Evolutionary conservation across 2,888 invertebrate species (phyloP).

Genomic region (Caprella mutica): DNA sequence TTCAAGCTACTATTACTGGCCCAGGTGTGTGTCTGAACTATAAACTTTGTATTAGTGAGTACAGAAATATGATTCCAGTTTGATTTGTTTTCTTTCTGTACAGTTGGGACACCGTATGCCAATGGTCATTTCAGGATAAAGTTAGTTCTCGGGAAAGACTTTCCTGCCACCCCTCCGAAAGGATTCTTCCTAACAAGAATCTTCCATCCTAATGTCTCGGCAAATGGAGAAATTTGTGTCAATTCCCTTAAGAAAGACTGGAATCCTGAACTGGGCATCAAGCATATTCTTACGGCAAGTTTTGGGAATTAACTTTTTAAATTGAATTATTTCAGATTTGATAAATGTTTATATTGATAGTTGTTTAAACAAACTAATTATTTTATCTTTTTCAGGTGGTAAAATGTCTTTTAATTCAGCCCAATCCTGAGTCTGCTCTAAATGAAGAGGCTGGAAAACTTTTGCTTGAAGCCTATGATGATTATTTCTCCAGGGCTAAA

Average conservation of each 20-base stretch:
- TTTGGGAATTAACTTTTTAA: neutral
- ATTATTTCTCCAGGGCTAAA: conserved; percentile 75
- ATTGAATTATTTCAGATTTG: neutral
- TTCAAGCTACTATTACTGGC: conserved; percentile 82
- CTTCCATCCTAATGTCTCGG: conserved; percentile 92
- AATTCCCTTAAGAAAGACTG: conserved; percentile 93
- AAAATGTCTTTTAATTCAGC: conserved; percentile 89
- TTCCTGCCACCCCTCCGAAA: conserved; percentile 82
- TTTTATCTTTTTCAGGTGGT: conserved; percentile 55
- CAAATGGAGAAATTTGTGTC: conserved; percentile 90
- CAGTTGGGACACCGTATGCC: conserved; percentile 81
- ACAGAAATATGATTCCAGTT: too few relatives aligned
- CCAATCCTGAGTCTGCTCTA: conserved; percentile 91
- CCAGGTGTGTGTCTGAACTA: conserved; percentile 64
- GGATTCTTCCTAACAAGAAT: conserved; percentile 80
- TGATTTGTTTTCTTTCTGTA: conserved; percentile 35
- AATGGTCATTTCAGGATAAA: conserved; percentile 82
- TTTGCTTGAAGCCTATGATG: conserved; percentile 80
- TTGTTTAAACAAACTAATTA: too few relatives aligned
- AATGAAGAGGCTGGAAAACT: conserved; percentile 95
- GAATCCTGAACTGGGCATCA: conserved; percentile 89
- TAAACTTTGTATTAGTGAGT: too few relatives aligned
- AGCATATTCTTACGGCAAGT: conserved; percentile 74
- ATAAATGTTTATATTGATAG: neutral
- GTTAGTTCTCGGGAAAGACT: conserved; percentile 79